Evolutionary conservation across 2,797 vertebrate genomes (phyloP).

Genomic region (Sebastes variabilis): DNA sequence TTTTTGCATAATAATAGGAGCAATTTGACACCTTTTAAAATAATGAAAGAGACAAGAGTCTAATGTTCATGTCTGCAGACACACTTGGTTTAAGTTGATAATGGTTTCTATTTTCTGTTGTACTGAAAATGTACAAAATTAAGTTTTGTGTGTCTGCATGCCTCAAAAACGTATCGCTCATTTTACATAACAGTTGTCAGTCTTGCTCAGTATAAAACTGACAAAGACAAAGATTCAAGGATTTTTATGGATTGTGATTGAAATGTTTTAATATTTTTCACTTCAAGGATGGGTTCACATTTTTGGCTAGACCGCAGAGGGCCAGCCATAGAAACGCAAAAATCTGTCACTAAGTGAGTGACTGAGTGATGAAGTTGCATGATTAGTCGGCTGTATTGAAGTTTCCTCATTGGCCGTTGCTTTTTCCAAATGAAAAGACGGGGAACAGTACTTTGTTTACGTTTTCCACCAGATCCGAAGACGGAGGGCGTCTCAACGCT

Average conservation of each 20-base stretch:
- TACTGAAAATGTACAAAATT: not conserved
- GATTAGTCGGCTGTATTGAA: too few relatives aligned
- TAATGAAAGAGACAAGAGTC: not conserved
- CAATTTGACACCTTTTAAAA: not conserved
- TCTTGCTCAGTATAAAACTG: not conserved
- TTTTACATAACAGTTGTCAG: not conserved
- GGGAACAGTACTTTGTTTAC: too few relatives aligned
- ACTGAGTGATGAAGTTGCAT: too few relatives aligned
- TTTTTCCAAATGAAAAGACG: rapidly evolving
- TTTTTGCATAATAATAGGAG: not conserved
- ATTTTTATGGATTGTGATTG: not conserved
- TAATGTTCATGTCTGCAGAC: not conserved
- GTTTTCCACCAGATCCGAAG: too few relatives aligned
- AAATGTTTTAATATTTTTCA: not conserved
- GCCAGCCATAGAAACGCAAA: too few relatives aligned
- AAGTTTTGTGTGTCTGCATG: not conserved
- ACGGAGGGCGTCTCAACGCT: too few relatives aligned
- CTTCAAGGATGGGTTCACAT: not conserved
- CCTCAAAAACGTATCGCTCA: not conserved
- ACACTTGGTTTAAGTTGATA: not conserved
- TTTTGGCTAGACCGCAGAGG: too few relatives aligned
- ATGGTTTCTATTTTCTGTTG: not conserved
- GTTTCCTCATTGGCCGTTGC: too few relatives aligned
- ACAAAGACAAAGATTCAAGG: not conserved
- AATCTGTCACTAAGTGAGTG: too few relatives aligned